Evolutionary conservation across 2,113 vertebrate species (phyloP), one percentile per base, ranked within the genome.

Genomic region (Solea solea): DNA sequence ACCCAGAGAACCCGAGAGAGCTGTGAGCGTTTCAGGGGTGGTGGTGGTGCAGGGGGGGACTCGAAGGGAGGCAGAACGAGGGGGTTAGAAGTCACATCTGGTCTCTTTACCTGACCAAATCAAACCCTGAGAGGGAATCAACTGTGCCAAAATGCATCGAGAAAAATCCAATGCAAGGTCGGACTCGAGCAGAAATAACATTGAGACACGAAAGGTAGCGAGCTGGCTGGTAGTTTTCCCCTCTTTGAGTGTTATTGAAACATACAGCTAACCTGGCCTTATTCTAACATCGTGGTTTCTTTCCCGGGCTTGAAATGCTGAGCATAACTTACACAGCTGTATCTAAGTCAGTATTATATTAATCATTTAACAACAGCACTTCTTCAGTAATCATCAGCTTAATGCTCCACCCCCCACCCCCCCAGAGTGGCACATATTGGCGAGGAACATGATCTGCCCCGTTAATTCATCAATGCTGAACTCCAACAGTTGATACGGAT

Each of bases 41-140:
- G 34, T 3, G 34, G 34, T 70, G 79, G 82, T 81, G 88, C 1
- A 2, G 34, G 34, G 1, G 34, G 34, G 72, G 79, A 72, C 77
- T 74, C 45, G 34, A 59, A 79, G 72, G 84, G 86, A 89, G 74
- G 81, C 76, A 79, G 78, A 85, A 40, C 60, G 48, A 74, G 61
- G 79, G 75, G 88, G 87, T 86, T 88, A 90, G 78, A 86, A 91
- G 90, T 91, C 91, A 91, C 91, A 92, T 91, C 89, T 91, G 89
- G 84, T 78, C 86, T 76, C 76, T 90, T 85, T 90, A 90, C 91
- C 91, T 90, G 90, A 73, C 79, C 85, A 82, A 83, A 82, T 89
- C 79, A 84, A 86, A 83, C 70, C 60, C 55, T 50, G 69, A 68
- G 65, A 74, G 75, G 70, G 72, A 90, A 86, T 87, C 66, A 53